phyloP scores from a whole-genome alignment of 2,113 vertebrate genomes.

The Platichthys stellatus region DNA sequence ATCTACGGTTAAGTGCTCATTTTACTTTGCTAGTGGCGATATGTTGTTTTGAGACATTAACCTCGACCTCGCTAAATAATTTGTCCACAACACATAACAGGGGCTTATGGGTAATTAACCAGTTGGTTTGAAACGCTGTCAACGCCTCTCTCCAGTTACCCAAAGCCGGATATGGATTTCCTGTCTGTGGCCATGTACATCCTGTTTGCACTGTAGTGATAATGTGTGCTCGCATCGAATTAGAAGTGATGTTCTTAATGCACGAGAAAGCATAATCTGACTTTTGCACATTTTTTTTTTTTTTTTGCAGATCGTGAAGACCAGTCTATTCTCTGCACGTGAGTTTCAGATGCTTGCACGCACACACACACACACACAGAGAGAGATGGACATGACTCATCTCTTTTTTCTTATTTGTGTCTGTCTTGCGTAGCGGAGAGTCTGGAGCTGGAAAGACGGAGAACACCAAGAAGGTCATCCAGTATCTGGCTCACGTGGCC shows the following conservation, averaged over 20 bases:
- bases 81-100: slow-evolving; percentile 14
- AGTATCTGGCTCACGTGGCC: slow-evolving; percentile 96
- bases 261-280: neutral
- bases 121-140: slow-evolving; percentile 11
- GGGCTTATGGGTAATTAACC: slow-evolving; percentile 31
- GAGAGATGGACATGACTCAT: neutral
- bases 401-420: neutral
- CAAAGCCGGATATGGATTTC: slow-evolving; percentile 77
- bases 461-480: slow-evolving; percentile 99
- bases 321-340: slow-evolving; percentile 99
- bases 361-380: neutral
- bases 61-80: neutral
- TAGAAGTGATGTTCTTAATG: neutral
- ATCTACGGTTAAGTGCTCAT: neutral
- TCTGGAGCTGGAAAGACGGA: slow-evolving; percentile 98
- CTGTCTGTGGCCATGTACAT: slow-evolving; percentile 71
- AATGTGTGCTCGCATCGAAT: neutral
- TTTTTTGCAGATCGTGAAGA: slow-evolving; percentile 92
- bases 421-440: slow-evolving; percentile 85
- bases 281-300: slow-evolving; percentile 17
- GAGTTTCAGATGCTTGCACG: slow-evolving; percentile 77
- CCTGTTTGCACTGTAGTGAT: slow-evolving; percentile 60
- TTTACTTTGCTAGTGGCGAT: neutral
- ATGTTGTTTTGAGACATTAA: neutral
- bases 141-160: slow-evolving; percentile 51